Percentiles rank a stretch among this genome's conserved stretches.
phyloP scores from a whole-genome alignment of 1,140 invertebrate species.

The Idris sp. region DNA sequence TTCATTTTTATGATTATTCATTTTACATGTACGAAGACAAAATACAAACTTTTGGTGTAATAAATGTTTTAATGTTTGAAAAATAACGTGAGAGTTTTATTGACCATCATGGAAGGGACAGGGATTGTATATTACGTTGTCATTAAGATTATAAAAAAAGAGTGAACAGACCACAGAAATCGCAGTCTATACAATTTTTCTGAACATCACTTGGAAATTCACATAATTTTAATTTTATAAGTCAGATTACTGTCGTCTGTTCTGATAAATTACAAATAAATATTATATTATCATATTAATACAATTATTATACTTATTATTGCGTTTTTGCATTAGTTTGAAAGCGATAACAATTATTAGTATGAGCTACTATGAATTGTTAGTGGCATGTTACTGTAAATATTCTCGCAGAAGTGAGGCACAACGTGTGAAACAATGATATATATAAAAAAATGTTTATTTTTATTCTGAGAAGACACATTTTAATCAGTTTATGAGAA shows the following conservation, averaged over 20 bases:
- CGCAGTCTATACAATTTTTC: neutral
- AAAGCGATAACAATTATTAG: constrained; percentile 23
- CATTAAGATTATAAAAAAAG: constrained; percentile 6
- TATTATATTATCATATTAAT: constrained; percentile 31
- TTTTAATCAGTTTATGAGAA: constrained; percentile 19
- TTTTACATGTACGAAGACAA: constrained; percentile 7
- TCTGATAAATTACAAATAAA: constrained; percentile 19
- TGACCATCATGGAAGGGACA: constrained; percentile 8
- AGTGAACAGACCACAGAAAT: neutral
- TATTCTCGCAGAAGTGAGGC: constrained; percentile 65
- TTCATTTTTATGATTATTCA: constrained; percentile 4
- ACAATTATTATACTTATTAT: constrained; percentile 33
- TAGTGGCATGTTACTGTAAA: constrained; percentile 75
- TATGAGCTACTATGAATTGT: constrained; percentile 56
- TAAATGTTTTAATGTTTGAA: constrained; percentile 46
- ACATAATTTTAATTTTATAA: constrained; percentile 1
- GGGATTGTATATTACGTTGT: constrained; percentile 30
- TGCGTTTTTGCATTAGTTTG: constrained; percentile 26
- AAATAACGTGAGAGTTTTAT: constrained; percentile 25
- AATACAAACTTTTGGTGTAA: constrained; percentile 25
- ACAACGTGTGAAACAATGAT: constrained; percentile 35
- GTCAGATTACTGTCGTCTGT: constrained; percentile 29
- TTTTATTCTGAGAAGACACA: constrained; percentile 13
- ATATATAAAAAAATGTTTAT: constrained; percentile 19
- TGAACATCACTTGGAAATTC: too few species aligned